Evolutionary conservation across 1,140 invertebrate genomes (phyloP), one percentile per base, ranked within the genome.

Genomic region (Hestina assimilis): DNA sequence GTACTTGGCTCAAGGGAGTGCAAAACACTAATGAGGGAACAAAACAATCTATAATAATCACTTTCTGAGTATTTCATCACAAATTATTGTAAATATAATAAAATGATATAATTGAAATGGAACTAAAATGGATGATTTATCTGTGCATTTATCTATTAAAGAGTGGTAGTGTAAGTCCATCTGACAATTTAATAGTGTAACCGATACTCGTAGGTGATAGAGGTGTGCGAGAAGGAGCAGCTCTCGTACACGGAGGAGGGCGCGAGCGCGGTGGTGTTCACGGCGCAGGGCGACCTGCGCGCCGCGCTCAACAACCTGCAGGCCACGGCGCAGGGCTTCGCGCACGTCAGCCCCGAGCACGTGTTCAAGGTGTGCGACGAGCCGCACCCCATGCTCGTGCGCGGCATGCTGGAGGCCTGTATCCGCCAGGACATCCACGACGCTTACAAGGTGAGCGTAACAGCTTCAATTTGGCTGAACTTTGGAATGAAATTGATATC

Each of bases 281-380:
- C 98, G 1, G 96, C 98, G 0, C 98, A 99, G 90, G 99, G 99
- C 1, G 99, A 99, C 82, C 97, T 99, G 95, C 91, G 99, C 76
- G 97, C 96, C 68, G 98, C 95, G 0, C 89, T 99, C 9, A 99
- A 99, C 88, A 99, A 99, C 91, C 86, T 99, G 17, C 99, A 99
- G 89, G 98, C 98, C 2, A 99, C 98, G 0, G 93, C 93, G 33
- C 97, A 99, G 87, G 98, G 98, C 17, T 99, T 99, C 91, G 94
- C 93, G 3, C 93, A 95, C 75, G 94, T 99, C 1, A 98, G 94
- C 63, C 93, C 94, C 57, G 94, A 97, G 74, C 98, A 99, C 92
- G 98, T 99, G n/a, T 99, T 99, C 75, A 99, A 99, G 91, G 98
- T 99, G 9, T 99, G 99, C 83, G 99, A 99, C 89, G 98, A 99